Base-by-base conservation (phyloP, 2,888 invertebrate species). In the Cyrtodaria siliqua region DNA sequence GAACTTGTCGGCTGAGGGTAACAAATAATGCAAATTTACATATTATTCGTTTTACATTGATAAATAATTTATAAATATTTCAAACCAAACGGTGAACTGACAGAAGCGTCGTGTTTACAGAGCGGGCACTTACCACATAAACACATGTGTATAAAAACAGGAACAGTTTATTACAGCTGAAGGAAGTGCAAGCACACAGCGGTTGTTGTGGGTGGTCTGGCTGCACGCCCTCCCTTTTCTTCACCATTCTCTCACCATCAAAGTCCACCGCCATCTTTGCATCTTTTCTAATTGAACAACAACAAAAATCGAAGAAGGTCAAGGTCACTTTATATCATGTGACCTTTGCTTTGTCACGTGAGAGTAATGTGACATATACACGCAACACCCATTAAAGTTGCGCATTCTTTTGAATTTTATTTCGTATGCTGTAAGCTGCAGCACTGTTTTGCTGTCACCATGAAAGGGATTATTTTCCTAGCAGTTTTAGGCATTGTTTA, bases 151-250 rank as follows among this genome's bases (percentile, higher is more conserved):
- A 86, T 38, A 89, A 61, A 71, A 89, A 87, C 50, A 89, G 70
- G 29, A 86, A 83, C 26, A 89, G 61, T 66, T 89, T 89, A 70
- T 87, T 87, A 74, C 86, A 85, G 62, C 87, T 87, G 71, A 85
- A 87, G 2, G 85, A 70, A 16, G 86, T 86, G 67, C 83, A 83
- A 14, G 87, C 86, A 82, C 89, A 89, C 49, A 87, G 59, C 18
- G 89, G 87, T 56, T 73, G 74, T 26, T 60, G 49, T 3, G 81
- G 81, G 47, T 81, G 81, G 14, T 67, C 64, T 23, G 74, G 49
- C 49, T 63, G 62, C 18, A 47, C 4, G 18, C 53, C 33, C n/a
- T 66, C 62, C 14, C 42, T 24, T 47, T 64, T 75, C 57, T 77
- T 78, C 44, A 81, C n/a, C 81, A 78, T 81, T 62, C 72, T 68